Conservation (phyloP, 2,797 vertebrate genomes). For the Melanotaenia maccullochi region DNA sequence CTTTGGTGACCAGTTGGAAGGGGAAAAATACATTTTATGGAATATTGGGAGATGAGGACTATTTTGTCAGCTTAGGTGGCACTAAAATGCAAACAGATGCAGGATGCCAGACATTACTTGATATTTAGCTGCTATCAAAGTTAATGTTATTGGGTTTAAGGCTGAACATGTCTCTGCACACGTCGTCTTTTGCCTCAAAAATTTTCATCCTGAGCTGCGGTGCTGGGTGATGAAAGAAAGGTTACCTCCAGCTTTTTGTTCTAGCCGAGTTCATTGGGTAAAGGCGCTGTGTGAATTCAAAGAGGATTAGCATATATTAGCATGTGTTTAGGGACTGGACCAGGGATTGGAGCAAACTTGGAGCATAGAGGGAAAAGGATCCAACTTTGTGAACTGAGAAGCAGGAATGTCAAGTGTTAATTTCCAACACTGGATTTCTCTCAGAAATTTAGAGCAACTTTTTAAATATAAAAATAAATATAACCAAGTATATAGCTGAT, state of each 20-base stretch:
- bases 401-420: constrained; percentile 22
- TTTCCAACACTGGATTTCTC: not conserved
- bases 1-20: constrained; percentile 30
- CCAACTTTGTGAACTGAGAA: constrained; percentile 30
- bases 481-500: constrained; percentile 19
- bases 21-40: not conserved
- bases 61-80: constrained; percentile 32
- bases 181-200: constrained; percentile 35
- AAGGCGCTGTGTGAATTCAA: constrained; percentile 55
- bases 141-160: constrained; percentile 38
- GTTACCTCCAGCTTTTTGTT: constrained; percentile 66
- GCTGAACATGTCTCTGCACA: constrained; percentile 35
- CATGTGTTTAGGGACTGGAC: constrained; percentile 53
- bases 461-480: too few relatives aligned
- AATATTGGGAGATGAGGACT: constrained; percentile 18
- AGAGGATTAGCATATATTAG: constrained; percentile 68
- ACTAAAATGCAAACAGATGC: constrained; percentile 26
- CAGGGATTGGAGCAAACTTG: constrained; percentile 11
- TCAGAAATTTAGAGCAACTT: constrained; percentile 2
- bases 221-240: constrained; percentile 52
- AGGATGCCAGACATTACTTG: constrained; percentile 10
- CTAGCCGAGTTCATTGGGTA: constrained; percentile 60
- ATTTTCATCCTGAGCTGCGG: constrained; percentile 51
- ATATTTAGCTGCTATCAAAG: constrained; percentile 33
- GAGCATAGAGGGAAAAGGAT: constrained; percentile 9